Percentiles rank a stretch among this genome's conserved stretches.
Conservation (phyloP, 2,888 invertebrate species). For the Drosophila lacicola region DNA sequence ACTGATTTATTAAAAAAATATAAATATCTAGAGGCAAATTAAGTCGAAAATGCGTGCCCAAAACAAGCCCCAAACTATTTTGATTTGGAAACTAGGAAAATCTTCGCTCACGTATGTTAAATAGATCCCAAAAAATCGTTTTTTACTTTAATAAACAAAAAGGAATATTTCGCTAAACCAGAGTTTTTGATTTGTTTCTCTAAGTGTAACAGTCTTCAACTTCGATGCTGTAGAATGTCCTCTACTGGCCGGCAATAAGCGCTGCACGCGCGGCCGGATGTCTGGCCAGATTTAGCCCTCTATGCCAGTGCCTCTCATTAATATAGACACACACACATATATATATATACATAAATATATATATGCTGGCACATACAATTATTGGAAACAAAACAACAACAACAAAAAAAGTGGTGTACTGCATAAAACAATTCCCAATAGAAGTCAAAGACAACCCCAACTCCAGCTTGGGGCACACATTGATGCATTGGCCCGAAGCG, state of each 20-base stretch:
- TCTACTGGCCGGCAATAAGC: slow-evolving; percentile 8
- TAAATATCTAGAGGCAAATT: no score
- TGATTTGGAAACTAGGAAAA: no score
- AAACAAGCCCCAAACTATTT: no score
- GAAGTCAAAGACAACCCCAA: background rate
- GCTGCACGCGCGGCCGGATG: slow-evolving; percentile 43
- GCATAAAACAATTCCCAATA: slow-evolving; percentile 17
- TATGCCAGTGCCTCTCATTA: slow-evolving; percentile 24
- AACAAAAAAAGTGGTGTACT: background rate
- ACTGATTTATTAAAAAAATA: no score
- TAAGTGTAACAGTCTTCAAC: slow-evolving; percentile 27
- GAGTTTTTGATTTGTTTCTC: background rate
- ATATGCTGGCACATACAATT: background rate
- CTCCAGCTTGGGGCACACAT: background rate
- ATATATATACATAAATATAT: background rate
- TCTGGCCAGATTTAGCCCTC: slow-evolving; percentile 25
- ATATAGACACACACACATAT: slow-evolving; percentile 9
- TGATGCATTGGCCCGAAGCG: slow-evolving; percentile 17
- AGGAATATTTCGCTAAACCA: no score
- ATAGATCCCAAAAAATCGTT: no score
- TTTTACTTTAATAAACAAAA: no score
- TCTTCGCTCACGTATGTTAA: no score
- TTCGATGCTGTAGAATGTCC: slow-evolving; percentile 17
- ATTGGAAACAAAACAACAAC: background rate
- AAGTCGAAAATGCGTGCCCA: no score